Evolutionary conservation across 1,140 invertebrate species (phyloP).

Genomic region (Bombus polaris): DNA sequence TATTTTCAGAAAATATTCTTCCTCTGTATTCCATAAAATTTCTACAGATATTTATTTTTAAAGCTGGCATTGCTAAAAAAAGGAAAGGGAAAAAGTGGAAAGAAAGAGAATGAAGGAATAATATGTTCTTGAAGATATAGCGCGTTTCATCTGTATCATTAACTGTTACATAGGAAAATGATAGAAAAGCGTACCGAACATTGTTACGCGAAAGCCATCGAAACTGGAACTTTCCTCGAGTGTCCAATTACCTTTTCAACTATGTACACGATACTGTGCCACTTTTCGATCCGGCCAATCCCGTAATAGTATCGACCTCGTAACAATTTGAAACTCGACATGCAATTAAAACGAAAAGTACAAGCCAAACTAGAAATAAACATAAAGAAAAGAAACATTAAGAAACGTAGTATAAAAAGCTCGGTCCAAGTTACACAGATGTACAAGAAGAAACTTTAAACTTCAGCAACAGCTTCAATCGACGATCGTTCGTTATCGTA

Average conservation of each 20-base stretch:
- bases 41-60: neutral
- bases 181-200: neutral
- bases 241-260: neutral
- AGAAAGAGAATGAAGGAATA: no score
- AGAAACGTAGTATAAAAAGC: neutral
- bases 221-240: neutral
- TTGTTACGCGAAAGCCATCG: neutral
- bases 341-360: neutral
- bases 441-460: neutral
- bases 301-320: neutral
- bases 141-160: neutral
- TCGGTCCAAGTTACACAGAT: neutral
- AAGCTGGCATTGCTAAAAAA: neutral
- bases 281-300: neutral
- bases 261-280: neutral
- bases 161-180: neutral
- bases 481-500: constrained; percentile 30
- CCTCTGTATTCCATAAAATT: neutral
- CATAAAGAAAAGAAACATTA: neutral
- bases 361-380: neutral
- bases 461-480: neutral
- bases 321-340: neutral
- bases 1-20: neutral
- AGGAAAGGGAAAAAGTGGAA: no score
- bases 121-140: neutral